phyloP scores from a whole-genome alignment of 2,113 vertebrate genomes.

The Bambusicola thoracicus region DNA sequence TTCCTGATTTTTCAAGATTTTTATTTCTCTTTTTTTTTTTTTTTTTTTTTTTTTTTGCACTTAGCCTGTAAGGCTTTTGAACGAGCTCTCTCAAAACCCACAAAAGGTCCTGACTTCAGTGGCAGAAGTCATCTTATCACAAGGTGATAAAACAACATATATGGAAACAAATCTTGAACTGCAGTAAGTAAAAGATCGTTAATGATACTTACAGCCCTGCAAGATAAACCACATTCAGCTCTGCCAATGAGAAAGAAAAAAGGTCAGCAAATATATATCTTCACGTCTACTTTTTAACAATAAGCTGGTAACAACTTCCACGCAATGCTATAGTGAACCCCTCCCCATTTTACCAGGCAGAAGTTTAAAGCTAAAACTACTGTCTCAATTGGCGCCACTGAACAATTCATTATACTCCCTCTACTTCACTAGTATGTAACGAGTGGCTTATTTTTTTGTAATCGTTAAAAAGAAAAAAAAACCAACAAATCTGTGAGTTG shows the following conservation, averaged over 20 bases:
- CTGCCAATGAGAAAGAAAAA: neutral
- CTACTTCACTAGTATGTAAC: neutral
- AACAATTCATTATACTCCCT: neutral
- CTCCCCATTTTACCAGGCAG: neutral
- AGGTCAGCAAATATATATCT: neutral
- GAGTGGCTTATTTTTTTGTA: neutral
- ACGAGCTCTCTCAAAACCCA: neutral
- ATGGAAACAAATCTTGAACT: neutral
- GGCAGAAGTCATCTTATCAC: neutral
- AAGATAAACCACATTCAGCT: neutral
- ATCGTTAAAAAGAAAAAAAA: neutral
- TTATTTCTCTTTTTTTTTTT: neutral
- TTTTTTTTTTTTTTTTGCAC: neutral
- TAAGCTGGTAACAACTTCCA: neutral
- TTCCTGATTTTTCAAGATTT: slow-evolving; percentile 5
- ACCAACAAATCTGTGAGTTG: neutral
- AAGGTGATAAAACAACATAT: neutral
- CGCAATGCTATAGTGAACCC: neutral
- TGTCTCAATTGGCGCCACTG: neutral
- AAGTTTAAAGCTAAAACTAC: neutral
- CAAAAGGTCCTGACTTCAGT: neutral
- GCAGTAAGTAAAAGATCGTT: neutral
- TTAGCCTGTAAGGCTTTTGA: neutral
- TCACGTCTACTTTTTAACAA: neutral
- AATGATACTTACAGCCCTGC: neutral